Evolutionary conservation across 2,113 vertebrate species (phyloP), one percentile per base, ranked within the genome.

Genomic region (Trogon surrucura): DNA sequence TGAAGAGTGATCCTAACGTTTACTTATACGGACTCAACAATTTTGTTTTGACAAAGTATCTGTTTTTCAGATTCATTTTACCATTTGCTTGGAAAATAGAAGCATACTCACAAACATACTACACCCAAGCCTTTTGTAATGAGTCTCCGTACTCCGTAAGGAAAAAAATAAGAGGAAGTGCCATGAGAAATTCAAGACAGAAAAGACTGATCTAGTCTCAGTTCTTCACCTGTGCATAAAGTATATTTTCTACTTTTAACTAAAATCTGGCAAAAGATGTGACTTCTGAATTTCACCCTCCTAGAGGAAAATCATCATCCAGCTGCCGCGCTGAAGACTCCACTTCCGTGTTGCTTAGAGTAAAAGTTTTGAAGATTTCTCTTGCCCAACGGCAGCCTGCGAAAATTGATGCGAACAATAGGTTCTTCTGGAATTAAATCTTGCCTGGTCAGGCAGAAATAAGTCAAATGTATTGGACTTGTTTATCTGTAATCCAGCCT

Each of bases 391-490:
- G 78, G 91, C 91, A 88, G 81, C 50, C 54, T 16, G 47, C 57
- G 94, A 66, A 80, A 95, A 94, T 20, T 67, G 71, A 83, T 9
- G 73, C 32, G 70, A 93, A 81, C 51, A 84, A 70, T 29, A 32
- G 88, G 48, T 16, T 84, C 51, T 18, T 21, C 80, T 34, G 89
- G 90, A 91, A 81, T 61, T 83, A 82, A 91, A 64, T 85, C 82
- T 45, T 85, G 91, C 92, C 81, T 90, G 60, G 93, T 92, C 88
- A 92, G 80, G 95, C 73, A 95, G 96, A 95, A 97, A 26, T 60
- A 80, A 96, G 70, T 54, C 0, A 1, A 89, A 86, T n/a, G 41
- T 72, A 89, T 69, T 57, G 67, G 80, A 83, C 73, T 83, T 92
- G 81, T 91, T 87, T 85, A 82, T 96, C 90, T 51, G 69, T 56